Conservation (phyloP, 2,888 invertebrate species). For the Dicycla oo region DNA sequence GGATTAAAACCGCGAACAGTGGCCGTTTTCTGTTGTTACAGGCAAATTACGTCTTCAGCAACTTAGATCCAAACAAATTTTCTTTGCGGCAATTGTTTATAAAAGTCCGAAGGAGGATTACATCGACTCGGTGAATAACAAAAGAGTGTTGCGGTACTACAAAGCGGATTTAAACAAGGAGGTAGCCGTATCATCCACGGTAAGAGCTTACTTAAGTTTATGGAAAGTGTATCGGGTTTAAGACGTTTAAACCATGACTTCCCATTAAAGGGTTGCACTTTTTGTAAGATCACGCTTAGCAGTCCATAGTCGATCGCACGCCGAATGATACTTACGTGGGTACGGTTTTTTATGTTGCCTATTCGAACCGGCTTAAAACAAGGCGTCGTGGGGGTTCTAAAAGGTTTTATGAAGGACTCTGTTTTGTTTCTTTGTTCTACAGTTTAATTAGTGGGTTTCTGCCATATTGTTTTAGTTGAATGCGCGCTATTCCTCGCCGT, state of each 20-base stretch:
- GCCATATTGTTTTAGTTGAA: conserved; percentile 80
- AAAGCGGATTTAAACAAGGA: conserved; percentile 86
- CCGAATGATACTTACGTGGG: conserved; percentile 78
- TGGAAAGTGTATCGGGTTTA: conserved; percentile 86
- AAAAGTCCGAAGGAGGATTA: conserved; percentile 82
- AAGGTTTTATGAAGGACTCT: conserved; percentile 80
- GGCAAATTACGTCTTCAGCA: conserved; percentile 80
- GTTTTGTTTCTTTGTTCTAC: conserved; percentile 82
- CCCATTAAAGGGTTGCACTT: conserved; percentile 88
- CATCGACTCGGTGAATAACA: conserved; percentile 84
- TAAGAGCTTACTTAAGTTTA: conserved; percentile 89
- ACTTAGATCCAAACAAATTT: conserved; percentile 79
- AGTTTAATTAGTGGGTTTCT: conserved; percentile 85
- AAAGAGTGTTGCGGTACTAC: conserved; percentile 85
- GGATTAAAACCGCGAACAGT: conserved; percentile 68
- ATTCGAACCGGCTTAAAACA: conserved; percentile 75
- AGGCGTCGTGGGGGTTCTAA: conserved; percentile 87
- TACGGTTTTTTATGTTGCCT: conserved; percentile 79
- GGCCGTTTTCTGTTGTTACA: conserved; percentile 73
- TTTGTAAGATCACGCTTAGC: conserved; percentile 86
- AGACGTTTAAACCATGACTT: conserved; percentile 87
- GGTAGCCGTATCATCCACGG: conserved; percentile 87
- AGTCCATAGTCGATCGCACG: conserved; percentile 81
- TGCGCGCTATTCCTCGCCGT: conserved; percentile 49
- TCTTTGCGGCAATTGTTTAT: conserved; percentile 84